These are phyloP conservation scores for Liopterus haemorrhoidalis DNA, from an alignment of 2,888 invertebrate species.

Conservation along the genomic window DNA sequence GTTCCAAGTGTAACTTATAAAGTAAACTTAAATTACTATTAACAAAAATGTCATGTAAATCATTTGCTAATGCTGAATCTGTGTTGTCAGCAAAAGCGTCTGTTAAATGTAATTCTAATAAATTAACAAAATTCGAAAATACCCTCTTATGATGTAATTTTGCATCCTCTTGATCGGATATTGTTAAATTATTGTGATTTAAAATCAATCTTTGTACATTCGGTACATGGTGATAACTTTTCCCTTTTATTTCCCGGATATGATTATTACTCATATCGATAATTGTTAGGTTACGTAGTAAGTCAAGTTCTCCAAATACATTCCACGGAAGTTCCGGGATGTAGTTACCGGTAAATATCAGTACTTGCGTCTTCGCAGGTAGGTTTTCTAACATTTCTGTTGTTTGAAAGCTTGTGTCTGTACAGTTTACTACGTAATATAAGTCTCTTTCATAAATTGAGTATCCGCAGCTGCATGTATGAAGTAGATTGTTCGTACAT, in stretches of 20 bases:
- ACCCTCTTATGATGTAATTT: conserved; percentile 61
- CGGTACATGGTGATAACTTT: conserved; percentile 67
- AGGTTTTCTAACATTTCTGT: conserved; percentile 55
- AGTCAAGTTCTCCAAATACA: conserved; percentile 60
- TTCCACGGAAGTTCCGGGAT: conserved; percentile 62
- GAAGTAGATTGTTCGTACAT: conserved; percentile 34
- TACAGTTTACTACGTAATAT: conserved; percentile 66
- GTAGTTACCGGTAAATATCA: conserved; percentile 67
- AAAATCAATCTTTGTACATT: conserved; percentile 62
- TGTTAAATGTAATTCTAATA: conserved; percentile 65
- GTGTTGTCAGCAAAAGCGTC: conserved; percentile 66
- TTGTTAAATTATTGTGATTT: conserved; percentile 64
- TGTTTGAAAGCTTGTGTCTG: conserved; percentile 55
- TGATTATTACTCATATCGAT: conserved; percentile 71
- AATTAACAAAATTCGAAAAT: conserved; percentile 63
- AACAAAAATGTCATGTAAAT: conserved; percentile 65
- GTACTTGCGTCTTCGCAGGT: conserved; percentile 59
- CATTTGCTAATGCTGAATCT: conserved; percentile 55
- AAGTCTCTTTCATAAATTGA: conserved; percentile 48
- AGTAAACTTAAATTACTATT: conserved; percentile 60
- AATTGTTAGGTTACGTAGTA: conserved; percentile 53
- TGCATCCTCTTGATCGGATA: conserved; percentile 50
- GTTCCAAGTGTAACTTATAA: conserved; percentile 66
- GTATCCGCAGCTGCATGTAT: conserved; percentile 53
- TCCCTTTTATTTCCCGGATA: conserved; percentile 65